Percentiles rank a stretch among this genome's conserved stretches.
Conservation (phyloP, 2,888 invertebrate species). For the Dryobotodes eremita region DNA sequence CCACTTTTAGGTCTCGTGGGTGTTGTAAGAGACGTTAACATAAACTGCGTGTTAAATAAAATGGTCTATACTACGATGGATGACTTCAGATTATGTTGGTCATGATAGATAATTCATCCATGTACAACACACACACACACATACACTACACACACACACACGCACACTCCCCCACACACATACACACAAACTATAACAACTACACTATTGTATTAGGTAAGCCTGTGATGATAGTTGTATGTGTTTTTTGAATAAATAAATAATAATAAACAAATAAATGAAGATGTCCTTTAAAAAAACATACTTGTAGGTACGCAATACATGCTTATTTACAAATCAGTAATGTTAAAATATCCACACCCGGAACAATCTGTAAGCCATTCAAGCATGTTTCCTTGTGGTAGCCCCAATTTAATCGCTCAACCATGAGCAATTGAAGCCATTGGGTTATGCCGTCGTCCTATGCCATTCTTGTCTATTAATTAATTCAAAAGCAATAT, state of each 20-base stretch:
- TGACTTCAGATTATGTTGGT: background rate
- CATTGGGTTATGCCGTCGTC: background rate
- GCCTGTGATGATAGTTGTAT: too few relatives aligned
- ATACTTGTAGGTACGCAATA: background rate
- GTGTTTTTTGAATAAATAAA: too few relatives aligned
- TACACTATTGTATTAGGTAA: too few relatives aligned
- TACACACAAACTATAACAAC: too few relatives aligned
- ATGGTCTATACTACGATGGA: background rate
- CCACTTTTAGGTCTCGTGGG: slow-evolving; percentile 16
- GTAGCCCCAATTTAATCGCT: background rate
- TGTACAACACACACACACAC: too few relatives aligned
- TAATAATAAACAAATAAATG: too few relatives aligned
- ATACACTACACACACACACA: too few relatives aligned
- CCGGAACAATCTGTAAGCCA: background rate
- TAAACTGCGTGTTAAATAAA: slow-evolving; percentile 1
- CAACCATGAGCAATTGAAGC: background rate
- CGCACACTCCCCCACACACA: too few relatives aligned
- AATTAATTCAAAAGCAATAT: too few relatives aligned
- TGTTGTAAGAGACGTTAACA: slow-evolving; percentile 7
- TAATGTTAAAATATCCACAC: background rate
- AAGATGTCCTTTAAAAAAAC: background rate
- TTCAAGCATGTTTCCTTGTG: slow-evolving; percentile 1
- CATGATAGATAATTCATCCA: background rate
- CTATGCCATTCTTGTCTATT: background rate
- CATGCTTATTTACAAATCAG: background rate